Base-by-base conservation (phyloP, 1,140 invertebrate species). In the Nephila pilipes region DNA sequence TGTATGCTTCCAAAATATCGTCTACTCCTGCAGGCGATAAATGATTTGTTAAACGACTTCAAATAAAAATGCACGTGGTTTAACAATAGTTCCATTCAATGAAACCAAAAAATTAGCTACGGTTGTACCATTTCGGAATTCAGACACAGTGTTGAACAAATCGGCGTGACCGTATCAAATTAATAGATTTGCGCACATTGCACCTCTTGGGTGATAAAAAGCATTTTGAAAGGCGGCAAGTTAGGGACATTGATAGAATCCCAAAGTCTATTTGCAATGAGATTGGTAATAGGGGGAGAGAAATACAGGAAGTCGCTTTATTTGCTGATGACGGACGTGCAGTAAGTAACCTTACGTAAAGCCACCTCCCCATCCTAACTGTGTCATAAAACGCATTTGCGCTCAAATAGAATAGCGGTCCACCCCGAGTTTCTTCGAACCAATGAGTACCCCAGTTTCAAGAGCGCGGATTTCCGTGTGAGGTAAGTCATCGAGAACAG, bases 321-420 rank as follows among this genome's bases (percentile, higher is more conserved):
- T 90, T 90, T 90, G 88, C 88, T 60, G 88, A 80, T 60, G 85
- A 88, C 60, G 36, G 57, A 81, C 80, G 80, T 55, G 38, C 25
- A 32, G 83, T 60, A 12, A 60, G 87, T 75, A 88, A 65, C 87
- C 65, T 69, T 38, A 36, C 85, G 29, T 87, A 57, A 22, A 57
- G 5, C 85, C 69, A 18, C 25, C 69, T 58, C 57, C 83, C 10
- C 57, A 12, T 25, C 80, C 69, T 75, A 75, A 75, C 80, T n/a
- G 57, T 36, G 57, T 60, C 87, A 88, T 88, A 88, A 88, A 88
- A 88, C 36, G 65, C 60, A 65, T 88, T 88, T 88, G n/a, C 38
- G 83, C 25, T 46, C 87, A 88, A 88, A 88, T 54, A 88, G 32
- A 88, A 88, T 88, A 38, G 18, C n/a, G 25, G 10, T 20, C 87